Conservation (phyloP, 2,797 vertebrate species). For the Gymnocypris eckloni region DNA sequence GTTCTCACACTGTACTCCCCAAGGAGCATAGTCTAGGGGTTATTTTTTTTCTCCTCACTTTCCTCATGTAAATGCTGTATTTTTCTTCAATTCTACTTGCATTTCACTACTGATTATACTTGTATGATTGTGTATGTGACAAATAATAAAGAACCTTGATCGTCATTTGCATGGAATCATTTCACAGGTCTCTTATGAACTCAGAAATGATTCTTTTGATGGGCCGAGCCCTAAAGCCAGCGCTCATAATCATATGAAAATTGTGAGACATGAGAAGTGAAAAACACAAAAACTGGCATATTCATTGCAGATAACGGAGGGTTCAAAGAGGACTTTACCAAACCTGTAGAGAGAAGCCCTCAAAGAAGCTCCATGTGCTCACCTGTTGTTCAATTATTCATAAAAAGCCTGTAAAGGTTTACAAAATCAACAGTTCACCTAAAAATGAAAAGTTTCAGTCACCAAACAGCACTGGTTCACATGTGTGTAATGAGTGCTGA, state of each 20-base stretch:
- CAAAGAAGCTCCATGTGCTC: background rate
- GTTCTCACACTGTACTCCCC: too few relatives aligned
- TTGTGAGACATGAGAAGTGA: conserved; percentile 41
- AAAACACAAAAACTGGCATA: conserved; percentile 37
- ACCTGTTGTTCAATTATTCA: background rate
- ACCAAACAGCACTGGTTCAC: background rate
- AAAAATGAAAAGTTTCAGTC: background rate
- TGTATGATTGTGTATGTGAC: too few relatives aligned
- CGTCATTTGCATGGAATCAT: conserved; percentile 43
- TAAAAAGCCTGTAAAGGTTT: background rate
- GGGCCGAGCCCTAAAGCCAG: conserved; percentile 40
- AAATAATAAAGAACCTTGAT: background rate
- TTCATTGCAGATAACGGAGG: conserved; percentile 26
- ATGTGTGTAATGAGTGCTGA: background rate
- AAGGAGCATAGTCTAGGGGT: too few relatives aligned
- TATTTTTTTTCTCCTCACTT: too few relatives aligned
- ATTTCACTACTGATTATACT: too few relatives aligned
- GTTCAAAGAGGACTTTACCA: conserved; percentile 36
- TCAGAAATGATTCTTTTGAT: conserved; percentile 28
- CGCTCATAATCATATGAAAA: conserved; percentile 55
- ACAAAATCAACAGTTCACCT: background rate
- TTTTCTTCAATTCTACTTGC: too few relatives aligned
- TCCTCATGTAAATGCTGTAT: too few relatives aligned
- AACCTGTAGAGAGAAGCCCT: background rate
- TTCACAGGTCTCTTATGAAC: conserved; percentile 9